Base-by-base conservation (phyloP, 2,888 invertebrate species). In the Rutpela maculata region DNA sequence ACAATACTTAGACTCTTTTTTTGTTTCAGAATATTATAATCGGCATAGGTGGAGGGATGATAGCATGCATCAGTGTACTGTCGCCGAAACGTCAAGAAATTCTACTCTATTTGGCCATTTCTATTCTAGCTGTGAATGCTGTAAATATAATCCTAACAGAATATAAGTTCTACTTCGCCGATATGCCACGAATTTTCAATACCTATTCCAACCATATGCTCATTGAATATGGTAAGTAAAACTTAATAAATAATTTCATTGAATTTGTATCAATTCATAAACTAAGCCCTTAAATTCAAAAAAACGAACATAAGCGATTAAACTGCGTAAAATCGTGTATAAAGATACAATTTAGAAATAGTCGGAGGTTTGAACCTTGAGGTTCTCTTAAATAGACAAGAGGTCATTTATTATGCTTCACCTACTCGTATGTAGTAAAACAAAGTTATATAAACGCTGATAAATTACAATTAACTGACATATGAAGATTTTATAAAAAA, bases 61-160 rank as follows among this genome's bases (percentile, higher is more conserved):
- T 91, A 62, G 89, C 91, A 5, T 91, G 91, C 83, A 90, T 91
- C 75, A 90, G 90, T 18, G 87, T 88, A 75, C 84, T 90, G 74
- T 90, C 90, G 19, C 85, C 89, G 12, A 87, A 87, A 78, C 88
- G 91, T 71, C 91, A 91, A 80, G 90, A 91, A 81, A 86, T 88
- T n/a, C 86, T 91, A 22, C 88, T 91, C 63, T 91, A 90, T 83
- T 86, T 91, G 84, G 89, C 91, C 90, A 85, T 92, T 89, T 88
- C 91, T 87, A 90, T 93, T 89, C 84, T 90, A 87, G 88, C 92
- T 90, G 88, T 93, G 90, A 88, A 89, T 85, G 82, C 88, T 85
- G 85, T 92, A 88, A 90, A 94, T 90, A 90, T 93, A 68, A 88
- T 91, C 76, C 82, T 91, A 19, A 89, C 89, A 63, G 91, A 91